Evolutionary conservation across 1,140 invertebrate species (phyloP), one percentile per base, ranked within the genome.

Genomic region (Platorchestia sp.): DNA sequence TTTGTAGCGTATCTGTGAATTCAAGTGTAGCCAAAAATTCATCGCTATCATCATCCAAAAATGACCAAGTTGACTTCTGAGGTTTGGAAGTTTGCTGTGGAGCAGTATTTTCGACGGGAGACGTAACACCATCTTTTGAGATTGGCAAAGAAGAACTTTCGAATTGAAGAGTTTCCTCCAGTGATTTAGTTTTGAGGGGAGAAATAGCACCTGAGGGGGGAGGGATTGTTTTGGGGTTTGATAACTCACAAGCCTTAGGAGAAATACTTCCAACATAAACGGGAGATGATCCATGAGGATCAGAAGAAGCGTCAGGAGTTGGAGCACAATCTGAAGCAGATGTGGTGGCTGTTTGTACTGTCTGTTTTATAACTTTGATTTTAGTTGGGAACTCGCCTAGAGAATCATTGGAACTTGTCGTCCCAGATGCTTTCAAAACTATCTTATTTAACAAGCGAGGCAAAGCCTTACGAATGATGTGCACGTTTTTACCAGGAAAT

Each of bases 1-100:
- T 93, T 36, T 93, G 91, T 14, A 93, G 40, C 10, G 91, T 93
- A 41, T 93, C 91, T 14, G 91, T 47, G 91, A 93, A 93, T 36
- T 93, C 91, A 16, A 93, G 91, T 0, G 91, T 93, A 45, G 43
- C 45, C 91, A 93, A 47, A 47, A 93, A 93, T 93, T 93, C 91
- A 40, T 93, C 91, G 36, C 91, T 93, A 44, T 93, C 91, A 16
- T 93, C 91, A 40, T 93, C 91, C 44, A 93, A 93, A 45, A 45
- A 93, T 36, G 91, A 93, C 91, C 91, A 93, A n/a, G n/a, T 89
- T 3, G 43, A 89, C 41, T 89, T 89, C 43, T 89, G 87, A 44
- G n/a, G n/a, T 36, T 89, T 89, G 41, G 41, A 41, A 89, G 87
- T 16, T 42, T 7, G 7, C 27, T 89, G n/a, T 43, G 87, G 10